Conservation (phyloP, 2,113 vertebrate species). For the Ornithorhynchus anatinus region DNA sequence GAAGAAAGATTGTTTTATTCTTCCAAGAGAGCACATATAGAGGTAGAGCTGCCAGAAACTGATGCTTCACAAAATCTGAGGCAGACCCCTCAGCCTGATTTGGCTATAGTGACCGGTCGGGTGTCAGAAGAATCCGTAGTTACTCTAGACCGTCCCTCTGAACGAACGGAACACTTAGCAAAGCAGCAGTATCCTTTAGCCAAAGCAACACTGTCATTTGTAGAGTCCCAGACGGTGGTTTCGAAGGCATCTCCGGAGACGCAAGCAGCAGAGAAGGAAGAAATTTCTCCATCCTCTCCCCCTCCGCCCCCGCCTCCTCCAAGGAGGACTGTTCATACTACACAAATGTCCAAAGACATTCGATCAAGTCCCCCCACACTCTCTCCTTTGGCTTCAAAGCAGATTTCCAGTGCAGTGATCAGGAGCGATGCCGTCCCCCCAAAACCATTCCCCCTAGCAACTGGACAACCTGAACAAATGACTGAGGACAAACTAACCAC, state of each 20-base stretch:
- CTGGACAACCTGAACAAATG: constrained; percentile 33
- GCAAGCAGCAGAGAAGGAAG: background rate
- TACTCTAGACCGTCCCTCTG: background rate
- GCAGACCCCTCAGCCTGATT: constrained; percentile 10
- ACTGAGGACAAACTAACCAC: constrained; percentile 3
- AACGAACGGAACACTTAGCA: constrained; percentile 37
- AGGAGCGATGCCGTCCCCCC: background rate
- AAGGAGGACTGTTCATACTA: constrained; percentile 14
- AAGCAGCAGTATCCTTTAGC: background rate
- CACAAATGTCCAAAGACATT: constrained; percentile 1
- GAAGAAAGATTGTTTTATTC: too few relatives aligned
- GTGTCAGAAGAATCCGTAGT: background rate
- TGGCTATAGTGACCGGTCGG: background rate
- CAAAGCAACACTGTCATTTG: constrained; percentile 31
- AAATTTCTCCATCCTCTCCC: constrained; percentile 2
- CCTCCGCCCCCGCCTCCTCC: constrained; percentile 29
- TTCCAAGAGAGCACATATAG: too few relatives aligned
- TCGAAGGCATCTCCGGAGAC: constrained; percentile 20
- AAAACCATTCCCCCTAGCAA: background rate
- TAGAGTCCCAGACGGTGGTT: constrained; percentile 13
- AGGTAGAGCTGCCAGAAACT: too few relatives aligned
- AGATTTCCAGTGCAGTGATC: constrained; percentile 14
- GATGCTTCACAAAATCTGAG: too few relatives aligned
- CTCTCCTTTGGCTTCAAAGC: constrained; percentile 38
- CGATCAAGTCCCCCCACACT: background rate